These are phyloP conservation scores for Perccottus glenii DNA, from an alignment of 2,113 vertebrate genomes.

Conservation along the genomic window DNA sequence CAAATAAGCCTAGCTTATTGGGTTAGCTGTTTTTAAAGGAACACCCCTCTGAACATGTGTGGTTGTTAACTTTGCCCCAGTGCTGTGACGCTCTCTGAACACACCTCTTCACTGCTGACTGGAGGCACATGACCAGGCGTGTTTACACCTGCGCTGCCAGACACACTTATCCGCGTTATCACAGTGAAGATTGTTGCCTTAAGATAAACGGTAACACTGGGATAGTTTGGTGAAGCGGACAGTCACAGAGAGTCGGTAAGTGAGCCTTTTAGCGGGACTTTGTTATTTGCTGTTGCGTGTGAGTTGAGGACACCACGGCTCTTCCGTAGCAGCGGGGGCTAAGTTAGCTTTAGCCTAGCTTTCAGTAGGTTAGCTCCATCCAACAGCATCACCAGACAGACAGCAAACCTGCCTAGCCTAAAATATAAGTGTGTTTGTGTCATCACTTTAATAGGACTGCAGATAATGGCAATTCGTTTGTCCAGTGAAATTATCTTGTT, in stretches of 20 bases:
- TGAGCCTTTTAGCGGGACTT: not conserved
- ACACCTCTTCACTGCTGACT: constrained; percentile 69
- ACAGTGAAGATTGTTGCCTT: not conserved
- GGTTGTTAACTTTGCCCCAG: not conserved
- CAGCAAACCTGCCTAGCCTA: not conserved
- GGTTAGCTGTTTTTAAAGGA: too few species aligned
- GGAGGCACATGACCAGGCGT: constrained; percentile 77
- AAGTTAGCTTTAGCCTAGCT: constrained; percentile 52
- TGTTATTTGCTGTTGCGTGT: not conserved
- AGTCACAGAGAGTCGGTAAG: constrained; percentile 24
- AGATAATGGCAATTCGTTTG: too few species aligned
- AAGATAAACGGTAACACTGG: not conserved
- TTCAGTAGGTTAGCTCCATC: constrained; percentile 21
- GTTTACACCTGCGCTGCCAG: constrained; percentile 75
- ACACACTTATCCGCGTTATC: not conserved
- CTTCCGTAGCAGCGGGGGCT: constrained; percentile 66
- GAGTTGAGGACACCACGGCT: not conserved
- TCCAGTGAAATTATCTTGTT: too few species aligned
- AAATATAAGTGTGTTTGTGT: too few species aligned
- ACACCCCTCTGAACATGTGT: too few species aligned
- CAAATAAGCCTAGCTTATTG: too few species aligned
- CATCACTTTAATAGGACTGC: too few species aligned
- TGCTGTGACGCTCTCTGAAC: not conserved
- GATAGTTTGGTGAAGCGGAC: not conserved
- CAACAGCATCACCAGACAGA: not conserved